Evolutionary conservation across 2,113 vertebrate species (phyloP).

Genomic region (Isurus oxyrinchus): DNA sequence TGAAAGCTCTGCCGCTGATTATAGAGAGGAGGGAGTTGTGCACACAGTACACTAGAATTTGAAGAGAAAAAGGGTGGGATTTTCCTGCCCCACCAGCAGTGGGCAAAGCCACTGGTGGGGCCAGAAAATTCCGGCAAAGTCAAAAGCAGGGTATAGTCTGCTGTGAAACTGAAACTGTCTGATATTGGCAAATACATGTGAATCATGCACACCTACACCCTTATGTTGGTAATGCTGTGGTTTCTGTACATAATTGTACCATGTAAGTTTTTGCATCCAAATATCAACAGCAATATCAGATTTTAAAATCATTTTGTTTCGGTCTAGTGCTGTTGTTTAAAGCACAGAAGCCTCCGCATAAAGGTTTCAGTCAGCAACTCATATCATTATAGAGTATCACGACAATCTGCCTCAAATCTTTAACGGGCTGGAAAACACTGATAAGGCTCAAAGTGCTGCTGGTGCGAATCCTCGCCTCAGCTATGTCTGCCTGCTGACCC

Average conservation of each 20-base stretch:
- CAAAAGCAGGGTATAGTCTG: not conserved
- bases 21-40: not conserved
- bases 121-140: not conserved
- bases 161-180: not conserved
- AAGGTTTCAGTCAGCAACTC: constrained; percentile 42
- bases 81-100: too few relatives aligned
- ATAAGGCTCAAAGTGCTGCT: constrained; percentile 11
- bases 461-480: not conserved
- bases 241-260: not conserved
- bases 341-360: constrained; percentile 47
- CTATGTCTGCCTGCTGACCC: not conserved
- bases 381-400: constrained; percentile 38
- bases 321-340: constrained; percentile 42
- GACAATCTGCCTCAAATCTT: constrained; percentile 44
- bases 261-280: not conserved
- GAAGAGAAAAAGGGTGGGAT: not conserved
- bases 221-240: not conserved
- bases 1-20: not conserved
- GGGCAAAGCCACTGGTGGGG: too few relatives aligned
- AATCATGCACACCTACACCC: not conserved
- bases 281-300: constrained; percentile 14
- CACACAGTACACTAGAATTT: not conserved
- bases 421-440: constrained; percentile 35
- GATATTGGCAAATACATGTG: not conserved
- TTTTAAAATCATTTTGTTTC: not conserved